Base-by-base conservation (phyloP, 2,797 vertebrate genomes). In the Prionace glauca region DNA sequence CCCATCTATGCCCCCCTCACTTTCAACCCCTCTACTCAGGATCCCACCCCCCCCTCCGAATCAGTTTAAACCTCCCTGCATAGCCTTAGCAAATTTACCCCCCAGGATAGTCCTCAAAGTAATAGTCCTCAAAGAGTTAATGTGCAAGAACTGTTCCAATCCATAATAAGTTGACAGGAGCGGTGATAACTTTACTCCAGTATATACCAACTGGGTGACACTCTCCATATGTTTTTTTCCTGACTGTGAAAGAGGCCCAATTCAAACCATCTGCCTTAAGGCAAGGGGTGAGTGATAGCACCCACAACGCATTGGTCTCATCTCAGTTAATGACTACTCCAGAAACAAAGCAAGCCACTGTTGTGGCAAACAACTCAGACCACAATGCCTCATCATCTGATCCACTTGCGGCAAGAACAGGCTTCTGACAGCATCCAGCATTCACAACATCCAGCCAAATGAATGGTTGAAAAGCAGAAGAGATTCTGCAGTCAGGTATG, bases 341-440 rank as follows among this genome's bases (percentile, higher is more conserved):
- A 95, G n/a, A 95, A 77, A 95, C 41, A 95, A 95, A 95, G 69
- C 92, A 94, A 94, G 41, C 69, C 71, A 95, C 93, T 95, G 93
- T 95, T 60, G 45, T 77, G 69, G 69, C 45, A 77, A 95, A 74
- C 45, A 95, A 24, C 29, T 56, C 71, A 56, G 71, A 29, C 26
- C 72, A 32, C 45, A 56, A 95, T n/a, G 16, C 71, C 71, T 95
- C 93, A 95, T 72, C 92, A 74, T 77, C 71, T 91, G 60, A 91
- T 91, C 88, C 56, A 91, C 32, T 60, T 95, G 16, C 71, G 18
- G 41, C 45, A 26, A 95, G 93, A 74, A 94, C 24, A 94, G 41
- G 36, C 69, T 41, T 94, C 11, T 50, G 24, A 45, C 93, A 94
- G 93, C 71, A 50, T 50, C 93, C 36, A 91, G 60, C 60, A 67